A percentile compares a stretch with the other conserved stretches of the same genome.
phyloP scores from a whole-genome alignment of 2,888 invertebrate genomes.

The Polyommatus iphigenia region DNA sequence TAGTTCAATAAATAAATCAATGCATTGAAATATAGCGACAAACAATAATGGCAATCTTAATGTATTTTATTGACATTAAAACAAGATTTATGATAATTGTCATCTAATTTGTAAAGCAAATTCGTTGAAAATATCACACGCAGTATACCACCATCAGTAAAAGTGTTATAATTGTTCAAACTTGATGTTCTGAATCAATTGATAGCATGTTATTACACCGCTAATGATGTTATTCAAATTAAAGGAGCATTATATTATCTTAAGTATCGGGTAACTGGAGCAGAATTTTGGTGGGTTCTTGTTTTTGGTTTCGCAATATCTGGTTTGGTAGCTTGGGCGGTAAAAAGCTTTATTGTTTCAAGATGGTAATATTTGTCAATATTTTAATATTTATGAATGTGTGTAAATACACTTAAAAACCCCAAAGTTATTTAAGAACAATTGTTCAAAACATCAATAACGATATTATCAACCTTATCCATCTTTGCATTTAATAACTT shows the following conservation, averaged over 20 bases:
- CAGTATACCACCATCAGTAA: slow-evolving; percentile 67
- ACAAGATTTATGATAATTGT: slow-evolving; percentile 17
- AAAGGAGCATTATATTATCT: neutral
- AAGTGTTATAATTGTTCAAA: slow-evolving; percentile 73
- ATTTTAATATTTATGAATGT: neutral
- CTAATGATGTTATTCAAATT: slow-evolving; percentile 13
- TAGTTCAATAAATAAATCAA: neutral
- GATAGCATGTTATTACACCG: slow-evolving; percentile 1
- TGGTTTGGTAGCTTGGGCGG: neutral
- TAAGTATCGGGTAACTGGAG: slow-evolving; percentile 12
- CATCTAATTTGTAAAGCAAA: neutral
- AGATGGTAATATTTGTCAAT: neutral
- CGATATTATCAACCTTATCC: too few species aligned
- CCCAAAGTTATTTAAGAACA: too few species aligned
- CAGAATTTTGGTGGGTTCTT: neutral
- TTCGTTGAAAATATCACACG: neutral
- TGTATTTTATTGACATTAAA: neutral
- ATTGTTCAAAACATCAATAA: too few species aligned
- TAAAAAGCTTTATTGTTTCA: neutral
- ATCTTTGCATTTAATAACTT: too few species aligned
- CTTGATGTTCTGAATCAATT: slow-evolving; percentile 48
- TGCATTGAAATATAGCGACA: neutral
- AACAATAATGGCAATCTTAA: neutral
- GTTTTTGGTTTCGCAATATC: slow-evolving; percentile 9
- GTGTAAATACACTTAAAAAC: neutral